These are phyloP conservation scores for Notolabrus celidotus DNA, from an alignment of 2,797 vertebrate species.

Conservation along the genomic window DNA sequence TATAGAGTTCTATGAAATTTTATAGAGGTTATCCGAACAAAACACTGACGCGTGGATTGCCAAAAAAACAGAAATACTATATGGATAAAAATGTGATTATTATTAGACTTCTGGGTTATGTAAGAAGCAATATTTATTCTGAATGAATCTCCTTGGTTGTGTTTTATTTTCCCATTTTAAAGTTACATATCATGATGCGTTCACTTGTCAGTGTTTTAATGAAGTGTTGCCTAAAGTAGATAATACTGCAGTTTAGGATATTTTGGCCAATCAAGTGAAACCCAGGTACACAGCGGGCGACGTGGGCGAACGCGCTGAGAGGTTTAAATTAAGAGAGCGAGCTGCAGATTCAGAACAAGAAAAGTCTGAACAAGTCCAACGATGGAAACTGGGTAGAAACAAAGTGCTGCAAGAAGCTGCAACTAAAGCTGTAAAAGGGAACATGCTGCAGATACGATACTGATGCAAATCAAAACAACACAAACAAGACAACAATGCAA, in stretches of 20 bases:
- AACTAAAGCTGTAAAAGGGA: not conserved
- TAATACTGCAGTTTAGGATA: constrained; percentile 49
- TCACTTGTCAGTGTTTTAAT: constrained; percentile 68
- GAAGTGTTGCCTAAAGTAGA: constrained; percentile 67
- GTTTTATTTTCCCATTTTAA: constrained; percentile 72
- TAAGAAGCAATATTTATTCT: constrained; percentile 87
- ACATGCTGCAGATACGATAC: not conserved
- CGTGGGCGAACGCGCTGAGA: not conserved
- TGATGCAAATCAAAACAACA: not conserved
- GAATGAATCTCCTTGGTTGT: constrained; percentile 79
- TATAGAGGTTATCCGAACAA: constrained; percentile 83
- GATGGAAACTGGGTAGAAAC: too few relatives aligned
- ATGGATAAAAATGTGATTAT: constrained; percentile 69
- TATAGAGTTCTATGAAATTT: constrained; percentile 87
- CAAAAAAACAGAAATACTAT: constrained; percentile 77
- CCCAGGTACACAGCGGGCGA: not conserved
- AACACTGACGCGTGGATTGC: constrained; percentile 81
- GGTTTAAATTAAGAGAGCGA: not conserved
- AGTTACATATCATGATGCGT: constrained; percentile 72
- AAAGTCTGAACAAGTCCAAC: too few relatives aligned
- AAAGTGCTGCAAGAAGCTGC: too few relatives aligned
- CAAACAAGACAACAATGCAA: not conserved
- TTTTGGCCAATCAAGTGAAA: constrained; percentile 58
- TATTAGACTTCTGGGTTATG: constrained; percentile 79
- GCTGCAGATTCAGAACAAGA: not conserved